These are phyloP conservation scores for Dromococcyx pavoninus DNA, from an alignment of 2,797 vertebrate species.

Conservation along the genomic window DNA sequence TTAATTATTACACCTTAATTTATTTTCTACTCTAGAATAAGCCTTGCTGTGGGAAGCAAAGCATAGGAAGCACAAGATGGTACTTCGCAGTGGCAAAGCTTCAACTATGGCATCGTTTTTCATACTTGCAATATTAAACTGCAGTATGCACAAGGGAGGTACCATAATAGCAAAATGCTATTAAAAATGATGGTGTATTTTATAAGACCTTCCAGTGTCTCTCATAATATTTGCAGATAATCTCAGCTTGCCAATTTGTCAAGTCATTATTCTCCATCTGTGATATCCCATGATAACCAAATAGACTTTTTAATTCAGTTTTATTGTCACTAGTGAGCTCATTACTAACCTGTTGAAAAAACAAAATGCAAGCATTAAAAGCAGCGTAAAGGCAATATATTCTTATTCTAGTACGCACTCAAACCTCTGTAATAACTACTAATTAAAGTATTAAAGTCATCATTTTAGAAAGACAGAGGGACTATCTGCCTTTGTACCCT, in stretches of 20 bases:
- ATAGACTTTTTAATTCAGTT: not conserved
- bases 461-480: not conserved
- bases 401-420: not conserved
- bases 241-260: constrained; percentile 37
- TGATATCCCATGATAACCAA: not conserved
- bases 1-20: not conserved
- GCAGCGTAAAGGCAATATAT: not conserved
- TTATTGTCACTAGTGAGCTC: not conserved
- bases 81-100: constrained; percentile 1
- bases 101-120: not conserved
- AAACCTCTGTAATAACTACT: not conserved
- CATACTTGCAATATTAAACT: not conserved
- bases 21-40: not conserved
- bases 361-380: not conserved
- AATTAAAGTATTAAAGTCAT: not conserved
- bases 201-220: not conserved
- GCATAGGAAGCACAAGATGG: not conserved
- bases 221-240: constrained; percentile 46
- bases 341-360: not conserved
- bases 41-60: not conserved
- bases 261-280: constrained; percentile 36
- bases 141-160: not conserved
- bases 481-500: not conserved
- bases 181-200: constrained; percentile 35
- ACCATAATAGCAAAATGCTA: not conserved